Conservation (phyloP, 2,888 invertebrate genomes). For the Mimumesa dahlbomi region DNA sequence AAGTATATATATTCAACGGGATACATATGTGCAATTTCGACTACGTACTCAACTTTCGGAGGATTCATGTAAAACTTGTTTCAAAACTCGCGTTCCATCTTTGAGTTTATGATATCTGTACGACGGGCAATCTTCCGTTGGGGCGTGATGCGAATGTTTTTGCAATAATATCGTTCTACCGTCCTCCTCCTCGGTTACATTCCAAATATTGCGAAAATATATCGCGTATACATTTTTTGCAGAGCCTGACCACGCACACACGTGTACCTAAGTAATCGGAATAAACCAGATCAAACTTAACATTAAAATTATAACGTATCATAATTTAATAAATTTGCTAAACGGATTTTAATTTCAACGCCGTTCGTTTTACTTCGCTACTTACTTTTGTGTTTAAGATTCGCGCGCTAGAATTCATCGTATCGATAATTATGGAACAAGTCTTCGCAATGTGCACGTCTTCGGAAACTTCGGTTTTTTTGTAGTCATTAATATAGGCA, state of each 20-base stretch:
- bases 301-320: not conserved
- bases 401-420: conserved; percentile 69
- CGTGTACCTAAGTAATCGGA: conserved; percentile 38
- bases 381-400: conserved; percentile 60
- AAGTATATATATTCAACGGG: not conserved
- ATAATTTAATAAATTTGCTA: not conserved
- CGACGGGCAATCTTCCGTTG: conserved; percentile 10
- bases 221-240: conserved; percentile 31
- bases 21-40: not conserved
- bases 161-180: conserved; percentile 40
- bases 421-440: conserved; percentile 68
- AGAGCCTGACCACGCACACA: conserved; percentile 49
- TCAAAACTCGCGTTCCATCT: conserved; percentile 66
- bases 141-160: conserved; percentile 7
- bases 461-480: conserved; percentile 35
- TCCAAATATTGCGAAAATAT: conserved; percentile 62
- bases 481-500: conserved; percentile 59
- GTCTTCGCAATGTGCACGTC: conserved; percentile 65
- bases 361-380: conserved; percentile 1
- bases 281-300: not conserved
- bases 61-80: conserved; percentile 46
- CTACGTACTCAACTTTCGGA: not conserved
- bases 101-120: conserved; percentile 61
- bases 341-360: too few species aligned
- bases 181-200: conserved; percentile 37